These are phyloP conservation scores for Etia nguti DNA, from an alignment of 2,113 vertebrate genomes.

Conservation along the genomic window DNA sequence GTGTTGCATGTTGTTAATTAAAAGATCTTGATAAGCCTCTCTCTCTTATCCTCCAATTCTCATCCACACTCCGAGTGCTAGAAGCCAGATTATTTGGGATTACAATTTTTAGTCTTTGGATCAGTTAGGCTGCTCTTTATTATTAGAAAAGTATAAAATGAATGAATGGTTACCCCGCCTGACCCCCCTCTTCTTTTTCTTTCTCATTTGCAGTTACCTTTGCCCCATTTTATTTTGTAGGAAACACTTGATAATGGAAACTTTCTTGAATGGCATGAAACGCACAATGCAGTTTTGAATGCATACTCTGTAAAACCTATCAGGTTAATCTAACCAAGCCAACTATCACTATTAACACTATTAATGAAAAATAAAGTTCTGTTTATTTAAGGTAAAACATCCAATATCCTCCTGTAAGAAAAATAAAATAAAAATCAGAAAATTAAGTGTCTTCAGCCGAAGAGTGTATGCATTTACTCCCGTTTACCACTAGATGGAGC, in stretches of 20 bases:
- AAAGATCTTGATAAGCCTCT: background rate
- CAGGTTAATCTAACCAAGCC: background rate
- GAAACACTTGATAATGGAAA: background rate
- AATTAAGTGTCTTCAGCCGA: background rate
- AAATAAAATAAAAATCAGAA: background rate
- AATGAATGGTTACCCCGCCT: background rate
- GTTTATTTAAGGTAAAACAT: background rate
- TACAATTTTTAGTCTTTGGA: background rate
- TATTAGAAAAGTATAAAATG: background rate
- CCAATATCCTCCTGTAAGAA: background rate
- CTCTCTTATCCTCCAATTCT: background rate
- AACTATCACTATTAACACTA: background rate
- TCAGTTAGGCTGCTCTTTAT: background rate
- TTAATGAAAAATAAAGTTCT: background rate
- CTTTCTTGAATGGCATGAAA: background rate
- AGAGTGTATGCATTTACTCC: background rate
- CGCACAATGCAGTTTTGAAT: background rate
- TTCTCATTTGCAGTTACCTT: background rate
- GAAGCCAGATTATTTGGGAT: background rate
- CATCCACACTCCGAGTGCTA: background rate
- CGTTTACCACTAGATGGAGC: constrained; percentile 27
- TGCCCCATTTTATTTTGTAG: background rate
- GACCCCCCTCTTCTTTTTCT: background rate
- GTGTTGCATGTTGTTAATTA: background rate
- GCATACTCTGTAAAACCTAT: background rate